Conservation (phyloP, 1,140 invertebrate species). For the Drosophila arizonae region DNA sequence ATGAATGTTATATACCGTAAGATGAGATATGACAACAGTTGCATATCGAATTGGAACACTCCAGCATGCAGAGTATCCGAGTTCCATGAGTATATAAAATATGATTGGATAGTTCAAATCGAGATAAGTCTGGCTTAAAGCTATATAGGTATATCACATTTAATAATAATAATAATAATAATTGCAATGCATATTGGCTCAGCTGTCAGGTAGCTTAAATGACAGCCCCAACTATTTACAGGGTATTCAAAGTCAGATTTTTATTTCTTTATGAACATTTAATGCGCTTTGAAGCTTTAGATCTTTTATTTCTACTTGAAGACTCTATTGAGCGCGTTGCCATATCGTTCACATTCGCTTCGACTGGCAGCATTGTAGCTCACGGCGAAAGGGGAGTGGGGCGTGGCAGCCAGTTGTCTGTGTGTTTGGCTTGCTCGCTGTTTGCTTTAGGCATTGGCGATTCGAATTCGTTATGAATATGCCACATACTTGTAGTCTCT, state of each 20-base stretch:
- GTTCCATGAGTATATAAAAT: too few species aligned
- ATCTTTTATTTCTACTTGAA: not conserved
- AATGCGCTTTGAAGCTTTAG: not conserved
- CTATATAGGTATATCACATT: too few species aligned
- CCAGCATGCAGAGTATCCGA: too few species aligned
- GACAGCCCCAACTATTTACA: not conserved
- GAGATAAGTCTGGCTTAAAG: too few species aligned
- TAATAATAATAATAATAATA: too few species aligned
- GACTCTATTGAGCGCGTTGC: constrained; percentile 7
- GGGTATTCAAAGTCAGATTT: not conserved
- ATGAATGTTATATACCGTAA: too few species aligned
- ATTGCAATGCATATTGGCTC: too few species aligned
- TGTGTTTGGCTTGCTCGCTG: constrained; percentile 3
- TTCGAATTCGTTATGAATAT: constrained; percentile 19
- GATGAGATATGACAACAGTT: too few species aligned
- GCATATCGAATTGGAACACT: too few species aligned
- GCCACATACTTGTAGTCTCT: not conserved
- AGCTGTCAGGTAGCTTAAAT: too few species aligned
- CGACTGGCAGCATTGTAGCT: not conserved
- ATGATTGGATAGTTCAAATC: too few species aligned
- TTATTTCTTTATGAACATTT: not conserved
- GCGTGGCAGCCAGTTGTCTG: not conserved
- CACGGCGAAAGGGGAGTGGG: too few species aligned
- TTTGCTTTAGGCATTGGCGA: constrained; percentile 4
- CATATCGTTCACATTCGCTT: constrained; percentile 13